Conservation (phyloP, 2,888 invertebrate genomes). For the Orchesellides sinensis region DNA sequence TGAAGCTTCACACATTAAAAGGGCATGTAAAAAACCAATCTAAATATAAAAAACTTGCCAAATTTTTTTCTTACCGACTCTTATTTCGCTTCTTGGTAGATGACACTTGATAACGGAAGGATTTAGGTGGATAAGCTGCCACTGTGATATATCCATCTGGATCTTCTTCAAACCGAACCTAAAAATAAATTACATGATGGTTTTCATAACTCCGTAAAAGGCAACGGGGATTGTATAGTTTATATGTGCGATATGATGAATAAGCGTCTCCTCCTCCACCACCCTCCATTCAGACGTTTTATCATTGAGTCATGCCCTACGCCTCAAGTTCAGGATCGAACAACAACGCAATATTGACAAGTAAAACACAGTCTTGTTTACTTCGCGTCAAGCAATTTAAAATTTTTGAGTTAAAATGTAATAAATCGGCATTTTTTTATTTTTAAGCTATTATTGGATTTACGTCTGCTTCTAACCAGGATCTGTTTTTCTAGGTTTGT, state of each 20-base stretch:
- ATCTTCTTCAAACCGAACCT: conserved; percentile 77
- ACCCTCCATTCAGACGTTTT: not conserved
- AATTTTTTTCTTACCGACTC: conserved; percentile 3
- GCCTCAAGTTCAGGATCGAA: conserved; percentile 49
- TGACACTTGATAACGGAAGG: conserved; percentile 73
- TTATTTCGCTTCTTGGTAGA: conserved; percentile 67
- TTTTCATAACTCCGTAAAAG: conserved; percentile 43
- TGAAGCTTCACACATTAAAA: not conserved
- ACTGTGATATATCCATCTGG: conserved; percentile 79
- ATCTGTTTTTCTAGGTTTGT: too few relatives aligned
- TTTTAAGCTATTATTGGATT: too few relatives aligned
- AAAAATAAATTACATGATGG: conserved; percentile 41
- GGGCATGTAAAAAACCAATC: too few relatives aligned
- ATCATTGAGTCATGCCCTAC: not conserved
- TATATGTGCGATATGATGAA: not conserved
- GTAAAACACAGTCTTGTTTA: not conserved
- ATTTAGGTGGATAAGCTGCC: conserved; percentile 77
- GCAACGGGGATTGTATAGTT: not conserved
- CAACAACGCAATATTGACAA: not conserved
- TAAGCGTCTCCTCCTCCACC: not conserved
- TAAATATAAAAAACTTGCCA: conserved; percentile 19
- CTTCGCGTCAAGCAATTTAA: too few relatives aligned
- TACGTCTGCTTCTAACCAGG: too few relatives aligned
- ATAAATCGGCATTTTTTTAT: too few relatives aligned
- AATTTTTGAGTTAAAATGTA: too few relatives aligned